Evolutionary conservation across 2,113 vertebrate genomes (phyloP).

Genomic region (Notechis scutatus): DNA sequence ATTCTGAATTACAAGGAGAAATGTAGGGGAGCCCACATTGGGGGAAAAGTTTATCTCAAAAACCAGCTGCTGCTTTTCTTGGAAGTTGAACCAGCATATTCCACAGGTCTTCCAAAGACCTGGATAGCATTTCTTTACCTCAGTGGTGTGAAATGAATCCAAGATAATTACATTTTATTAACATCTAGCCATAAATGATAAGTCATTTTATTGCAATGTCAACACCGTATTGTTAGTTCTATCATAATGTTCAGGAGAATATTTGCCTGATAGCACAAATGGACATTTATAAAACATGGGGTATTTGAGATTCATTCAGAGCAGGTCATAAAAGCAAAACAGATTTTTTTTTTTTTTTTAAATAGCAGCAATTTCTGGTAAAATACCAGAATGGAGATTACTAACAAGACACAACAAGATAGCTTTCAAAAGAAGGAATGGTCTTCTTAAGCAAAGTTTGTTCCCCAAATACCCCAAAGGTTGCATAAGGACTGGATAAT

Average conservation of each 20-base stretch:
- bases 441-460: neutral
- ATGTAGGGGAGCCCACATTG: neutral
- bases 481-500: neutral
- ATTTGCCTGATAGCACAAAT: neutral
- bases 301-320: neutral
- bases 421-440: neutral
- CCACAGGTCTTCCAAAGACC: neutral
- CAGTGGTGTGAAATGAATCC: neutral
- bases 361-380: neutral
- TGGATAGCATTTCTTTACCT: neutral
- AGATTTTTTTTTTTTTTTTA: neutral
- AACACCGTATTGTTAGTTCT: neutral
- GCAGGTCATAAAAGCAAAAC: neutral
- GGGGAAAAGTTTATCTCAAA: neutral
- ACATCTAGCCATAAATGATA: neutral
- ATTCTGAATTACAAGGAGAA: neutral
- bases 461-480: neutral
- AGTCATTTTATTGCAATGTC: neutral
- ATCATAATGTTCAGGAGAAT: neutral
- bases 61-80: neutral
- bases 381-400: neutral
- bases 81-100: neutral
- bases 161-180: neutral
- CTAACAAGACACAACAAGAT: neutral
- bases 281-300: neutral